Evolutionary conservation across 2,888 invertebrate species (phyloP).

Genomic region (Luffia ferchaultella): DNA sequence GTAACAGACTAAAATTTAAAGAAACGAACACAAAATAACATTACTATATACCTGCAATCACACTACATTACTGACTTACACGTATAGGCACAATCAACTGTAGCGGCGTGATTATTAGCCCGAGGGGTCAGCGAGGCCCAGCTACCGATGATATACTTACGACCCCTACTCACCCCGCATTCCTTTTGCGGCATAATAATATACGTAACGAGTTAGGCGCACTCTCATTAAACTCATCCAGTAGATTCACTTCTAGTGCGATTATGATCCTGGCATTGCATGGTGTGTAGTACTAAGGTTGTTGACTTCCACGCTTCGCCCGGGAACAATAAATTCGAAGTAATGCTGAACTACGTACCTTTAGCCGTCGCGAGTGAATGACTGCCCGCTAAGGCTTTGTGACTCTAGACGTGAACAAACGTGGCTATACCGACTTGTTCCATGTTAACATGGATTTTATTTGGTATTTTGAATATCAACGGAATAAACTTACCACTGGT

Average conservation of each 20-base stretch:
- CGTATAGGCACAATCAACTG: too few species aligned
- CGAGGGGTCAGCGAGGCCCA: constrained; percentile 9
- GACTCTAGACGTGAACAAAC: not conserved
- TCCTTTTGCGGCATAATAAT: constrained; percentile 62
- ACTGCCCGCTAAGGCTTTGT: constrained; percentile 8
- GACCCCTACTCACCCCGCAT: constrained; percentile 49
- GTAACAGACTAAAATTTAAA: too few species aligned
- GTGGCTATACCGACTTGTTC: too few species aligned
- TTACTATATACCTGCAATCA: too few species aligned
- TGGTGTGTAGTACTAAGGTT: not conserved
- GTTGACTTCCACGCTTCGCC: not conserved
- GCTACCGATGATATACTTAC: constrained; percentile 28
- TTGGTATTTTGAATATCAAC: too few species aligned
- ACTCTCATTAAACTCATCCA: constrained; percentile 46
- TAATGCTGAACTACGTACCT: not conserved
- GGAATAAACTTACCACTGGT: too few species aligned
- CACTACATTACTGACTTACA: too few species aligned
- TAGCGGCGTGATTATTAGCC: constrained; percentile 7
- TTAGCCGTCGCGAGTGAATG: constrained; percentile 2
- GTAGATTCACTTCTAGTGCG: constrained; percentile 30
- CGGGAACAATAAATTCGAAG: constrained; percentile 4
- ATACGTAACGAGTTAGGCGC: constrained; percentile 49
- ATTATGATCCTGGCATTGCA: constrained; percentile 23
- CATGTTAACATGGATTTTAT: too few species aligned
- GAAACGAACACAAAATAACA: too few species aligned